phyloP scores from a whole-genome alignment of 2,113 vertebrate species.

The Orthonyx spaldingii region DNA sequence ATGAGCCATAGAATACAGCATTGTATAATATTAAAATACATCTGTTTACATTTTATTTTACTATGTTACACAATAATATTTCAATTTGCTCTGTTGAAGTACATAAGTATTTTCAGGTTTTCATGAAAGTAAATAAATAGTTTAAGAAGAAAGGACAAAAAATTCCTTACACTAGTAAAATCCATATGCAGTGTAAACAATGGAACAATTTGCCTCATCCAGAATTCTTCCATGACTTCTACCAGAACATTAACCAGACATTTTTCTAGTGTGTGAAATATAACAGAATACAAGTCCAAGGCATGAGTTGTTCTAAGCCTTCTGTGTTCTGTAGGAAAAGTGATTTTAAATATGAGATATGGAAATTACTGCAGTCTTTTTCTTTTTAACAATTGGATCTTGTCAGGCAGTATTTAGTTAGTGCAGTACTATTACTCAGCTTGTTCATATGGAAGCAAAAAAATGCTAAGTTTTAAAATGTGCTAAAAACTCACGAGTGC shows the following conservation, averaged over 20 bases:
- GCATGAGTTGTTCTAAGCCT: background rate
- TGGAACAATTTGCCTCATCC: background rate
- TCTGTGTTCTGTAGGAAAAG: background rate
- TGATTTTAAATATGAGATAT: background rate
- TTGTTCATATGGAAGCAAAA: background rate
- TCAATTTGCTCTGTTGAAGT: constrained; percentile 10
- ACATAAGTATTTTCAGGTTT: constrained; percentile 1
- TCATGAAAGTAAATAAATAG: background rate
- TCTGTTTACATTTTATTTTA: constrained; percentile 64
- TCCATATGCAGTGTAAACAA: background rate
- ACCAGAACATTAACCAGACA: background rate
- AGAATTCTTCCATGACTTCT: background rate
- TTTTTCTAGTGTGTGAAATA: background rate
- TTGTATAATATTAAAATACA: constrained; percentile 53
- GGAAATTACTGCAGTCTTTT: background rate
- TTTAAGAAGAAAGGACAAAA: background rate
- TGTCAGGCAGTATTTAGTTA: background rate
- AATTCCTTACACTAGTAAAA: background rate
- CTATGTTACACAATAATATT: constrained; percentile 25
- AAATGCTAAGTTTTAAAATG: background rate
- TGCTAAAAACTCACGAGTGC: background rate
- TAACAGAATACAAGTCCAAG: background rate
- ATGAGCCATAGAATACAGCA: constrained; percentile 44
- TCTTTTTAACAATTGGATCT: background rate
- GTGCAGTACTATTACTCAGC: background rate